Percentiles rank a stretch among this genome's conserved stretches.
phyloP scores from a whole-genome alignment of 1,140 invertebrate genomes.

The Orius insidiosus region DNA sequence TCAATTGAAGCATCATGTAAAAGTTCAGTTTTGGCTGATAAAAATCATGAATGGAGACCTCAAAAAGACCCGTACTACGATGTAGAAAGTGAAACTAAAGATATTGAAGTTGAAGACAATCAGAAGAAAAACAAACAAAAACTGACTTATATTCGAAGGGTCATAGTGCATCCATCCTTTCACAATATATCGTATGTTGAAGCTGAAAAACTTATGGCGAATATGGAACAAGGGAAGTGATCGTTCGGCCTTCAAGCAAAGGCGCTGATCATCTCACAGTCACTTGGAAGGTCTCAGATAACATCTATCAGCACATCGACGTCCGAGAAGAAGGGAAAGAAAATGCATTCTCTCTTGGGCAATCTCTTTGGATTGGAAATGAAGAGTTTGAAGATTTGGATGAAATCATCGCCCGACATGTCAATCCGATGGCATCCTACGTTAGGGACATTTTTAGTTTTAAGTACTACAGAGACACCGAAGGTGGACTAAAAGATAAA shows the following conservation, averaged over 20 bases:
- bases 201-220: slow-evolving; percentile 75
- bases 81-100: slow-evolving; percentile 64
- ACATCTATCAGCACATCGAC: slow-evolving; percentile 90
- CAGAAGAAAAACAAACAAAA: slow-evolving; percentile 60
- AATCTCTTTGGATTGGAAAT: slow-evolving; percentile 67
- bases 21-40: slow-evolving; percentile 80
- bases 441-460: slow-evolving; percentile 80
- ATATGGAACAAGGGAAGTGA: slow-evolving; percentile 93
- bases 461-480: slow-evolving; percentile 68
- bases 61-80: slow-evolving; percentile 86
- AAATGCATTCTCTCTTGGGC: slow-evolving; percentile 88
- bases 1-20: slow-evolving; percentile 87
- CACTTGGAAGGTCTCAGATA: slow-evolving; percentile 94
- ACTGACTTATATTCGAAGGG: slow-evolving; percentile 78
- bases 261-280: slow-evolving; percentile 90
- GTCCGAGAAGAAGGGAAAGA: slow-evolving; percentile 91
- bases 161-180: slow-evolving; percentile 95
- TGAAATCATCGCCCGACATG: slow-evolving; percentile 92
- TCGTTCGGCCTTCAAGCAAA: slow-evolving; percentile 91
- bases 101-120: slow-evolving; percentile 60
- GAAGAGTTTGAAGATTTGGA: slow-evolving; percentile 96
- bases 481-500: slow-evolving; percentile 58
- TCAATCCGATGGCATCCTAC: slow-evolving; percentile 88
- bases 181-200: slow-evolving; percentile 91
- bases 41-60: slow-evolving; percentile 78